These are phyloP conservation scores for Anthophora plumipes DNA, from an alignment of 2,888 invertebrate genomes.

Conservation along the genomic window DNA sequence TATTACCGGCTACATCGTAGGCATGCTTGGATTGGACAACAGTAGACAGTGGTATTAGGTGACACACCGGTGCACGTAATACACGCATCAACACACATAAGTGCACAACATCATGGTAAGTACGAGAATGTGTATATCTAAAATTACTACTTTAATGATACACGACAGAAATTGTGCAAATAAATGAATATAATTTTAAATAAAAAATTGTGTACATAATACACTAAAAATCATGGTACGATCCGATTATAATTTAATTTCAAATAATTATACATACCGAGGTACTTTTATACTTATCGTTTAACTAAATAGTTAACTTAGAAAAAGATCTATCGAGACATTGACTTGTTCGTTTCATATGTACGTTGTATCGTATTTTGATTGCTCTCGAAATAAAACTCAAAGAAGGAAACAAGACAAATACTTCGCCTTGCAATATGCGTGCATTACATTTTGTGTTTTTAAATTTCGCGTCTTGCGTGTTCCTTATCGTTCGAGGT, in stretches of 20 bases:
- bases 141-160: not conserved
- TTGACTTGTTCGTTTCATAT: not conserved
- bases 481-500: conserved; percentile 54
- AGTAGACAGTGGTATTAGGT: conserved; percentile 56
- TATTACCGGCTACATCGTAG: conserved; percentile 45
- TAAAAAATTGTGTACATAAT: not conserved
- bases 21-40: conserved; percentile 56
- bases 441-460: conserved; percentile 30
- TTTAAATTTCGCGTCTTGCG: conserved; percentile 42
- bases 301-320: conserved; percentile 10
- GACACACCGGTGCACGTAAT: conserved; percentile 51
- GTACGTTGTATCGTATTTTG: not conserved
- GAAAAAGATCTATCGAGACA: not conserved
- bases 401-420: not conserved
- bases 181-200: not conserved
- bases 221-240: not conserved
- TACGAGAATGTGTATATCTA: conserved; percentile 18
- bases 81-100: conserved; percentile 32
- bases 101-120: conserved; percentile 65
- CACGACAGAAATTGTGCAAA: not conserved
- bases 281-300: not conserved
- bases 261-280: conserved; percentile 3
- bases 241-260: conserved; percentile 9
- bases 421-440: not conserved
- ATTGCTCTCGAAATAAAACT: not conserved